Base-by-base conservation (phyloP, 2,797 vertebrate genomes). In the Cheirogaleus major region DNA sequence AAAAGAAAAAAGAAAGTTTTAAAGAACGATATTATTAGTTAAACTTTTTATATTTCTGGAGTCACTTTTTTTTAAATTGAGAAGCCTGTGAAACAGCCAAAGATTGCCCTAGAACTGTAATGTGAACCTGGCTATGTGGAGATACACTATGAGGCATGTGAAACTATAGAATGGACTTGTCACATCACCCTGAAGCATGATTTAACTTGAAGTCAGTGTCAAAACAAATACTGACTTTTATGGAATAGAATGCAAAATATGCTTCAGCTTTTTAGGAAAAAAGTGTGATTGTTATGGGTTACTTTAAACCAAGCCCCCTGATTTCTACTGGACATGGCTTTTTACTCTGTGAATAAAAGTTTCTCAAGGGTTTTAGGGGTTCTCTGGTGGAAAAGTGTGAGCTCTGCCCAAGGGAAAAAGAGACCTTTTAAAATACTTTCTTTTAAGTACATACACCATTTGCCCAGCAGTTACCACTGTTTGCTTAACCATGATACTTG, bases 361-460 rank as follows among this genome's bases (percentile, higher is more conserved):
- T 91, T 80, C 80, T 89, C 38, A 92, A 72, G 22, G 12, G 23
- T n/a, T 52, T 72, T 85, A 11, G 6, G 43, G 2, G 30, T 67
- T 57, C 41, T 48, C 78, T 63, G 65, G 59, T 94, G 27, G 78
- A 78, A 80, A 95, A 84, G 35, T 38, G 0, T 94, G 14, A 78
- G 45, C 30, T 70, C 15, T 93, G 41, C 18, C 57, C 50, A 78
- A 25, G 22, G 41, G 6, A 35, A 45, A 95, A 84, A 76, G 57
- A 73, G 18, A 43, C 6, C 48, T 80, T 85, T 92, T 78, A n/a
- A 91, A 96, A 82, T 75, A 78, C 13, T 93, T 92, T 86, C 12
- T 94, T 88, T 72, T 81, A 48, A 84, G 41, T 82, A n/a, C 32
- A 0, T 76, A 32, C 11, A 91, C 55, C 32, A 72, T 80, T 92